Conservation (phyloP, 2,888 invertebrate genomes). For the Gastracanthus pulcherrimus region DNA sequence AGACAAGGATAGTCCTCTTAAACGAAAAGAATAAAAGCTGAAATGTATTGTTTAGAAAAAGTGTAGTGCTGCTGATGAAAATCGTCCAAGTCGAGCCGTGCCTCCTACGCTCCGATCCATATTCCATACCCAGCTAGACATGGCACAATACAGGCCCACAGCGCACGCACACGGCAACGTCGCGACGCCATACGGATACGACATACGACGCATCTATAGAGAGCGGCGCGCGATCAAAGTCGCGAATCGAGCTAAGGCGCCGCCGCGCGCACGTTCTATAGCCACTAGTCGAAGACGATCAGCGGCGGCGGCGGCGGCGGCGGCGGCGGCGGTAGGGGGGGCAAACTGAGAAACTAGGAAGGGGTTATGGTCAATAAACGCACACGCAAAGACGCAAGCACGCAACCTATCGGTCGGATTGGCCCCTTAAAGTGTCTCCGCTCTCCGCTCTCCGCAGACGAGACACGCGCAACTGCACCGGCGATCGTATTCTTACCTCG, state of each 20-base stretch:
- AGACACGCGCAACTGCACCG: too few species aligned
- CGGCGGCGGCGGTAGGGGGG: constrained; percentile 10
- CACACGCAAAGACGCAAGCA: constrained; percentile 65
- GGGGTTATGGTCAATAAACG: constrained; percentile 77
- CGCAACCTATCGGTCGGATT: constrained; percentile 74
- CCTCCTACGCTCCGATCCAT: too few species aligned
- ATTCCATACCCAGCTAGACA: too few species aligned
- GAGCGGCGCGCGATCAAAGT: background rate
- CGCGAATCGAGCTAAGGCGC: constrained; percentile 39
- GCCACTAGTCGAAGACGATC: constrained; percentile 17
- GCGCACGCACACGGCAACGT: too few species aligned
- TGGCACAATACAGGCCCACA: background rate
- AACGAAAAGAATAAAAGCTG: too few species aligned
- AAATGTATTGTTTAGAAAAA: too few species aligned
- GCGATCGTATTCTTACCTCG: too few species aligned
- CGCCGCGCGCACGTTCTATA: constrained; percentile 35
- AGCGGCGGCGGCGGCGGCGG: background rate
- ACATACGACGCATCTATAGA: background rate
- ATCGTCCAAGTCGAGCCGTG: too few species aligned
- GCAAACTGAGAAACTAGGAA: constrained; percentile 63
- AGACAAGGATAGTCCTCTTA: too few species aligned
- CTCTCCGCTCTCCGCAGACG: too few species aligned
- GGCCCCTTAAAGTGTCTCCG: constrained; percentile 74
- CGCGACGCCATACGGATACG: background rate
- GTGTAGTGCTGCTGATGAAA: too few species aligned